These are phyloP conservation scores for Catostomus latipinnis DNA, from an alignment of 2,797 vertebrate species.

Conservation along the genomic window DNA sequence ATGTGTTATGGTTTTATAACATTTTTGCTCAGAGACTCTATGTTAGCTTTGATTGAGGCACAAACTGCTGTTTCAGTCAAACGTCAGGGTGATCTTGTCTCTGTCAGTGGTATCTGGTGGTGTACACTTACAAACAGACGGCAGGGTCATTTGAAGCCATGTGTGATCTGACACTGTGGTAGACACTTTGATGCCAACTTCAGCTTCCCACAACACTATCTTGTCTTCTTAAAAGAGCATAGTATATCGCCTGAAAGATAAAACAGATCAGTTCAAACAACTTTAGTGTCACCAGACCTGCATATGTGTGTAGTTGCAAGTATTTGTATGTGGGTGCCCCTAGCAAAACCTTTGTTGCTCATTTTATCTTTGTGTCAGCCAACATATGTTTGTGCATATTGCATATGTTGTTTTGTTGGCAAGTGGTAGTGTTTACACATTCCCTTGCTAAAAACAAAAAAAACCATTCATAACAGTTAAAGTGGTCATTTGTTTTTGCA, in stretches of 20 bases:
- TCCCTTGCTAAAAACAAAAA: no score
- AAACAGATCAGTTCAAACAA: slow-evolving; percentile 12
- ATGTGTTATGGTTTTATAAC: slow-evolving; percentile 35
- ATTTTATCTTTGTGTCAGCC: not conserved
- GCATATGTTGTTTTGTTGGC: not conserved
- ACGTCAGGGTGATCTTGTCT: slow-evolving; percentile 14
- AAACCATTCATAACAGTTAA: no score
- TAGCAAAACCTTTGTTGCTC: not conserved
- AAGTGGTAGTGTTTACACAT: no score
- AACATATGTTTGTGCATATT: not conserved
- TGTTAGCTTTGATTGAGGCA: slow-evolving; percentile 44
- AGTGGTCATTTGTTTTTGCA: not conserved
- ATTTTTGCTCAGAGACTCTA: slow-evolving; percentile 48
- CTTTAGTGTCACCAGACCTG: slow-evolving; percentile 16
- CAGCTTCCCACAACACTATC: slow-evolving; percentile 26
- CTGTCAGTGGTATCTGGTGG: slow-evolving; percentile 25
- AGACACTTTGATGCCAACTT: slow-evolving; percentile 36
- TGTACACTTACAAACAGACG: slow-evolving; percentile 38
- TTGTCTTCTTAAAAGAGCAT: slow-evolving; percentile 29
- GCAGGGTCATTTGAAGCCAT: slow-evolving; percentile 7
- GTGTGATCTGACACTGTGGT: slow-evolving; percentile 35
- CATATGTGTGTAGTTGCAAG: not conserved
- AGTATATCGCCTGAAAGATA: slow-evolving; percentile 36
- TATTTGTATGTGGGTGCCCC: slow-evolving; percentile 12
- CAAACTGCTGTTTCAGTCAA: slow-evolving; percentile 37